These are phyloP conservation scores for Argyresthia albistria DNA, from an alignment of 2,888 invertebrate species.

Conservation along the genomic window DNA sequence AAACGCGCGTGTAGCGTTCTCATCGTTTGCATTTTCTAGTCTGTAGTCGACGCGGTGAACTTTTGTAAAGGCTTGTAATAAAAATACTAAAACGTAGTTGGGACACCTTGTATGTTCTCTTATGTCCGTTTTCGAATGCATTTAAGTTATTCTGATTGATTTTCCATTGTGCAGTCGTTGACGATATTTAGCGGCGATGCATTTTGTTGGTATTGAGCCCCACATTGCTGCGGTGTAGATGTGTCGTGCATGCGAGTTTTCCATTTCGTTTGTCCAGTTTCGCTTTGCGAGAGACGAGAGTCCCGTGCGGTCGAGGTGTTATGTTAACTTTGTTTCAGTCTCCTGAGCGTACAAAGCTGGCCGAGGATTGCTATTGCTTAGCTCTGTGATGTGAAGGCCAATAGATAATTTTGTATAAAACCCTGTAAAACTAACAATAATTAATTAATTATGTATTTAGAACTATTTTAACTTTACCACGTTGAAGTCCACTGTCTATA, in stretches of 20 bases:
- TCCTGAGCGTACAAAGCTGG: conserved; percentile 9
- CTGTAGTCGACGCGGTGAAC: conserved; percentile 28
- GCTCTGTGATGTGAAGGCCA: conserved; percentile 69
- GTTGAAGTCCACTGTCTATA: conserved; percentile 65
- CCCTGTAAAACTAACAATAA: conserved; percentile 56
- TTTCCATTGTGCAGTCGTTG: conserved; percentile 18
- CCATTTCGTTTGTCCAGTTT: not conserved
- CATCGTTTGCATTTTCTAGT: conserved; percentile 67
- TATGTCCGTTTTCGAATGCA: conserved; percentile 25
- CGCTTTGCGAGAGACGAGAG: too few relatives aligned
- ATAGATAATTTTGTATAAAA: conserved; percentile 68
- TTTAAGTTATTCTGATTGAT: conserved; percentile 27
- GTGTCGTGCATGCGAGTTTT: not conserved
- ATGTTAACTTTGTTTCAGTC: too few relatives aligned
- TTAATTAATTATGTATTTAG: conserved; percentile 38
- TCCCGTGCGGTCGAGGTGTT: too few relatives aligned
- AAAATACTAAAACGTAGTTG: conserved; percentile 11
- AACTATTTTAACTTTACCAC: conserved; percentile 59
- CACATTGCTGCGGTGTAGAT: not conserved
- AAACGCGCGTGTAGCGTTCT: conserved; percentile 25
- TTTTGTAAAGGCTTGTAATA: conserved; percentile 18
- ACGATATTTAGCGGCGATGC: conserved; percentile 17
- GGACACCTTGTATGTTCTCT: conserved; percentile 11
- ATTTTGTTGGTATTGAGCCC: conserved; percentile 14
- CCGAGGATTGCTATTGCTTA: conserved; percentile 38